Conservation (phyloP, 2,888 invertebrate genomes). For the Tortrix viridana region DNA sequence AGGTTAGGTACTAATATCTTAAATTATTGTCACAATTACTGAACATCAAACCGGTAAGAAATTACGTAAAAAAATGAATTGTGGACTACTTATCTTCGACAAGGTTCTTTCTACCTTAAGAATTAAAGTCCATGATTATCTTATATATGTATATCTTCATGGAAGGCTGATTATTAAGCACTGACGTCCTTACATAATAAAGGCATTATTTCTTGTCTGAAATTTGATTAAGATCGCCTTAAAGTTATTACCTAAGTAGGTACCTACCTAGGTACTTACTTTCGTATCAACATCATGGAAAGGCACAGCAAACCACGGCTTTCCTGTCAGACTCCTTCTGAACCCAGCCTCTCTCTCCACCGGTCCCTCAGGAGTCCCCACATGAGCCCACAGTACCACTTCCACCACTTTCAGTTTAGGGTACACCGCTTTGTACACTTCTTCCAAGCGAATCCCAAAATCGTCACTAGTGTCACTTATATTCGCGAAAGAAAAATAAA, state of each 20-base stretch:
- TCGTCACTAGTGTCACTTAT: constrained; percentile 88
- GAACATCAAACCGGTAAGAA: too few species aligned
- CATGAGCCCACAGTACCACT: constrained; percentile 87
- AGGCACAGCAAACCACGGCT: constrained; percentile 89
- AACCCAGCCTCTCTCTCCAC: constrained; percentile 87
- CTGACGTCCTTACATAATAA: too few species aligned
- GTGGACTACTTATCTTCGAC: too few species aligned
- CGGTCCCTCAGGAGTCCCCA: constrained; percentile 83
- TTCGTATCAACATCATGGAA: constrained; percentile 88
- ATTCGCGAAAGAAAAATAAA: constrained; percentile 89
- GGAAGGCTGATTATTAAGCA: too few species aligned
- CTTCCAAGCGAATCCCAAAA: constrained; percentile 86
- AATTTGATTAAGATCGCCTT: neutral
- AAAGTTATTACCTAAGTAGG: neutral
- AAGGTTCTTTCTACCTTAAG: too few species aligned
- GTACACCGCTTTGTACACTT: constrained; percentile 80
- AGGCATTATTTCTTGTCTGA: neutral
- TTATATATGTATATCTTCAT: too few species aligned
- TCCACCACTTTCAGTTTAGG: constrained; percentile 86
- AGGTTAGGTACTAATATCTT: too few species aligned
- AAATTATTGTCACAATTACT: too few species aligned
- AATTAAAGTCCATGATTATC: too few species aligned
- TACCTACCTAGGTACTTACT: constrained; percentile 78
- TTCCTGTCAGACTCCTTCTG: constrained; percentile 84
- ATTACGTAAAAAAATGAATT: too few species aligned